These are phyloP conservation scores for Drosophila ambigua DNA, from an alignment of 1,140 invertebrate species.

Conservation along the genomic window DNA sequence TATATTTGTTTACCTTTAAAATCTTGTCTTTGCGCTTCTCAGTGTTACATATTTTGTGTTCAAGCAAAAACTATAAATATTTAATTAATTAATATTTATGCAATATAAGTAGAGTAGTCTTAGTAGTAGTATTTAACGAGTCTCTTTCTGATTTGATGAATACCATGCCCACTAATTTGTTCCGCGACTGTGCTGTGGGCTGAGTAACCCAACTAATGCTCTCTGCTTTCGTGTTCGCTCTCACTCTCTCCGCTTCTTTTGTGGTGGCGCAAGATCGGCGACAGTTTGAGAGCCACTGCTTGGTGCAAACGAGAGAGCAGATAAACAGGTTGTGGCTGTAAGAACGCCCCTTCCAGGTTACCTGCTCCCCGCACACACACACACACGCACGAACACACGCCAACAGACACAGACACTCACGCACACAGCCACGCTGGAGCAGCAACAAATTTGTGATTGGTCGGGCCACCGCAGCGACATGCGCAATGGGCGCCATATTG, in stretches of 20 bases:
- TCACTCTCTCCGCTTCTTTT: not conserved
- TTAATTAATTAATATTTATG: no score
- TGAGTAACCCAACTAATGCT: no score
- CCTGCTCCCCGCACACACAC: constrained; percentile 48
- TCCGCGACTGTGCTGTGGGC: not conserved
- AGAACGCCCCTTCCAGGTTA: constrained; percentile 64
- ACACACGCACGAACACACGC: not conserved
- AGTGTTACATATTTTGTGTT: no score
- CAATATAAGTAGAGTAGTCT: no score
- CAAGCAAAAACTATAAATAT: no score
- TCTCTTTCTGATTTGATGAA: not conserved
- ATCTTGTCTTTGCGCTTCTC: no score
- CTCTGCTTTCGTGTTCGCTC: not conserved
- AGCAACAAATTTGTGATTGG: constrained; percentile 71
- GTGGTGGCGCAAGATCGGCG: not conserved
- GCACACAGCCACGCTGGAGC: constrained; percentile 11
- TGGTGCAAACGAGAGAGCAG: constrained; percentile 31
- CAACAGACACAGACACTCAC: not conserved
- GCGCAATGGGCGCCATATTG: constrained; percentile 79
- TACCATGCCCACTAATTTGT: no score
- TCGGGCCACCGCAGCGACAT: constrained; percentile 54
- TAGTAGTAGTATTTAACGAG: no score
- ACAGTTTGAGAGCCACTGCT: constrained; percentile 45
- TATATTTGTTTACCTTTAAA: no score
- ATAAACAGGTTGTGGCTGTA: constrained; percentile 64